A percentile compares a stretch with the other conserved stretches of the same genome.
Conservation (phyloP, 2,797 vertebrate genomes). For the Poecilia picta region DNA sequence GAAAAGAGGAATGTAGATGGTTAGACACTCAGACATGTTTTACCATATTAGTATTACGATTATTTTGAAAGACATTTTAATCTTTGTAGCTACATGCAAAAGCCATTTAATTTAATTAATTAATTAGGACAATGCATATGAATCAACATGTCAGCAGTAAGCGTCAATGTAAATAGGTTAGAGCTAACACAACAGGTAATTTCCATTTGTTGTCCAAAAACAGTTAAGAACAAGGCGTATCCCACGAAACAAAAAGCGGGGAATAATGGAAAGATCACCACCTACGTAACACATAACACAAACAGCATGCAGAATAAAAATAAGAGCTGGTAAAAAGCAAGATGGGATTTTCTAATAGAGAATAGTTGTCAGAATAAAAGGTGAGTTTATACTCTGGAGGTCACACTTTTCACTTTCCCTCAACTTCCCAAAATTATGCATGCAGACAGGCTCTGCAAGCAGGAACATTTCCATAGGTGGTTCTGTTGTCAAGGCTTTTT, state of each 20-base stretch:
- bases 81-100: neutral
- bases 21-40: constrained; percentile 30
- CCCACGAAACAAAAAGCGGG: too few species aligned
- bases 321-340: neutral
- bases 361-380: neutral
- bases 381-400: neutral
- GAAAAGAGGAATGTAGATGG: constrained; percentile 41
- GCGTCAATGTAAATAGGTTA: too few species aligned
- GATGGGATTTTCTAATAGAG: neutral
- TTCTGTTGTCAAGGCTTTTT: neutral
- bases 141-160: too few species aligned
- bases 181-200: too few species aligned
- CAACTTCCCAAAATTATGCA: neutral
- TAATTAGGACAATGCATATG: too few species aligned
- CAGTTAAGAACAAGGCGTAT: too few species aligned
- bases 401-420: neutral
- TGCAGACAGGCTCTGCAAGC: neutral
- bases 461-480: neutral
- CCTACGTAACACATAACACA: too few species aligned
- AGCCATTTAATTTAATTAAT: too few species aligned
- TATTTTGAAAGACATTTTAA: neutral
- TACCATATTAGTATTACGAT: neutral
- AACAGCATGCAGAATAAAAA: too few species aligned
- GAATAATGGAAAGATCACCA: too few species aligned
- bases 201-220: too few species aligned